Evolutionary conservation across 2,113 vertebrate genomes (phyloP).

Genomic region (Calyptomena viridis): DNA sequence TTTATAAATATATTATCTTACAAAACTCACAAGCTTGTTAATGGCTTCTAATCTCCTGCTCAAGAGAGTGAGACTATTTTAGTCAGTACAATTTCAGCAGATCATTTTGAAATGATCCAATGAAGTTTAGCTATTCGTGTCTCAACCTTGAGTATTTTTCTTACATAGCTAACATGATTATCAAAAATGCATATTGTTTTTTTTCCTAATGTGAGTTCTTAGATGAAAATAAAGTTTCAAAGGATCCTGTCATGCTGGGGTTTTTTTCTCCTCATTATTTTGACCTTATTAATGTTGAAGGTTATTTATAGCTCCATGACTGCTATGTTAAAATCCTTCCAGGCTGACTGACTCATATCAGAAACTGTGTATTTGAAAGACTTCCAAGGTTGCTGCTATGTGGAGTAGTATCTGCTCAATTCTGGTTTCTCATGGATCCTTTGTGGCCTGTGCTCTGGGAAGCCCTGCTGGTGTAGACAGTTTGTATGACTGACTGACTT

Average conservation of each 20-base stretch:
- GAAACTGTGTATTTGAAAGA: background rate
- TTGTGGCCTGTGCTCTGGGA: background rate
- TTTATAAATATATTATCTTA: background rate
- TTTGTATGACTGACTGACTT: background rate
- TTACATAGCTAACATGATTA: background rate
- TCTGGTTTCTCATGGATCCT: background rate
- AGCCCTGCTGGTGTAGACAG: background rate
- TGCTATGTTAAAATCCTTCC: background rate
- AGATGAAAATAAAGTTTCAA: background rate
- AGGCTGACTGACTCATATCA: background rate
- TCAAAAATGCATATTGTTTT: background rate
- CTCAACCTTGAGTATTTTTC: background rate
- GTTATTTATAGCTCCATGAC: background rate
- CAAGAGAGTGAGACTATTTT: background rate
- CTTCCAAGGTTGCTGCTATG: background rate
- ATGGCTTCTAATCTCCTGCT: background rate
- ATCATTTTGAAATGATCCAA: background rate
- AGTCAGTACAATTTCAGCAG: background rate
- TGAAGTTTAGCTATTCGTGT: background rate
- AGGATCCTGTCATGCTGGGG: background rate
- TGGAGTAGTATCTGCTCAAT: background rate
- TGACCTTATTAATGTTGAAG: background rate
- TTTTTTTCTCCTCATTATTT: background rate
- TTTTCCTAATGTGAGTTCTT: background rate
- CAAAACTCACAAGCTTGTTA: background rate